Evolutionary conservation across 2,797 vertebrate genomes (phyloP), one percentile per base, ranked within the genome.

Genomic region (Propithecus perrieri): DNA sequence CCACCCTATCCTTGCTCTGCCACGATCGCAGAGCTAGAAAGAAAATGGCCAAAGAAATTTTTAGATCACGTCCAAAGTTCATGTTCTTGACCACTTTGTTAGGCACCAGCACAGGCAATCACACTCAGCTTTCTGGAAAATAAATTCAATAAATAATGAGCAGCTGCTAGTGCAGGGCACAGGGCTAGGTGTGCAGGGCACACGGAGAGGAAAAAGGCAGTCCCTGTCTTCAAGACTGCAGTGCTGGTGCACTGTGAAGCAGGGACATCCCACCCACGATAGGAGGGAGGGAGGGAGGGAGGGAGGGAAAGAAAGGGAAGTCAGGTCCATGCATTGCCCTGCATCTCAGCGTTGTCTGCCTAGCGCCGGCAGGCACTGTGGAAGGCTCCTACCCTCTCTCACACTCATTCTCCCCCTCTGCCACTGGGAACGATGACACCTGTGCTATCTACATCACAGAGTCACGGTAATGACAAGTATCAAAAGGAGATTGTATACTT

Each of bases 271-370:
- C 84, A n/a, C 0, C 2, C 22, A 30, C 28, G 17, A 81, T 20
- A 26, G 15, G 50, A 22, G 67, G 18, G 48, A 57, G 24, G 38
- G 3, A 38, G 71, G 35, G 2, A 61, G 65, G 13, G 0, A 57
- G 24, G 38, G 3, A 38, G 71, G 35, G 2, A 61, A 3, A 13
- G 1, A 1, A n/a, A n/a, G 65, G 13, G 0, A 15, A 10, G 18
- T 15, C 35, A 14, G 59, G 14, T 5, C 41, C 35, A 4, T 4
- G 20, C 14, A 7, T n/a, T 30, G 7, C 41, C n/a, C 61, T 18
- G 5, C 43, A 24, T n/a, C 74, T 65, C 13, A 10, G 35, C 48
- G 10, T 30, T 13, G 41, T 41, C 50, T 35, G 78, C 30, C 30
- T 9, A 26, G 50, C 5, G n/a, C 18, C 2, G 6, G 12, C 38